Evolutionary conservation across 2,888 invertebrate species (phyloP).

Genomic region (Euzophera pinguis): DNA sequence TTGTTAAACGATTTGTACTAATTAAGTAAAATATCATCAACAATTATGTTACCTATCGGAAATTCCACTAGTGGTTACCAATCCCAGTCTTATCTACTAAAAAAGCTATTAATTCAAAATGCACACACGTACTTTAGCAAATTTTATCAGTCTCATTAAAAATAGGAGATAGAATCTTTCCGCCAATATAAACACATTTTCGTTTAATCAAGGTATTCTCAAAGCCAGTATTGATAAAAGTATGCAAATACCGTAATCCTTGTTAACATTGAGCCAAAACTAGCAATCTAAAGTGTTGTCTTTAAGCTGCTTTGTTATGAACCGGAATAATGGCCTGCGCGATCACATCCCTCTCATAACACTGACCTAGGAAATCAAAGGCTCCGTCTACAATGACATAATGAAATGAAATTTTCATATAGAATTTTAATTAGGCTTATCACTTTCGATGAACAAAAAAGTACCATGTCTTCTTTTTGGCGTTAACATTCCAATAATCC

Average conservation of each 20-base stretch:
- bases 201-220: slow-evolving; percentile 8
- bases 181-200: not conserved
- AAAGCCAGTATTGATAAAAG: slow-evolving; percentile 10
- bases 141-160: not conserved
- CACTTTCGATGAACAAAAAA: too few species aligned
- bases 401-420: not conserved
- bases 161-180: not conserved
- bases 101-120: too few species aligned
- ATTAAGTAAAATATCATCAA: too few species aligned
- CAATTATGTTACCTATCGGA: too few species aligned
- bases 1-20: too few species aligned
- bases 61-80: too few species aligned
- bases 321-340: slow-evolving; percentile 49
- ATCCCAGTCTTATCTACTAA: too few species aligned
- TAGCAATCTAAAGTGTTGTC: slow-evolving; percentile 56
- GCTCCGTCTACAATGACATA: slow-evolving; percentile 17
- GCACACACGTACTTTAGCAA: too few species aligned
- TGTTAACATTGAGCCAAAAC: slow-evolving; percentile 22
- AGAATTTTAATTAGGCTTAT: too few species aligned
- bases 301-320: slow-evolving; percentile 69
- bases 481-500: too few species aligned
- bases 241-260: slow-evolving; percentile 9
- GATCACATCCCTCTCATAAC: slow-evolving; percentile 43
- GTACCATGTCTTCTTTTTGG: too few species aligned
- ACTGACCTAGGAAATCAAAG: slow-evolving; percentile 25